phyloP scores from a whole-genome alignment of 2,113 vertebrate genomes.

The Mirza zaza region DNA sequence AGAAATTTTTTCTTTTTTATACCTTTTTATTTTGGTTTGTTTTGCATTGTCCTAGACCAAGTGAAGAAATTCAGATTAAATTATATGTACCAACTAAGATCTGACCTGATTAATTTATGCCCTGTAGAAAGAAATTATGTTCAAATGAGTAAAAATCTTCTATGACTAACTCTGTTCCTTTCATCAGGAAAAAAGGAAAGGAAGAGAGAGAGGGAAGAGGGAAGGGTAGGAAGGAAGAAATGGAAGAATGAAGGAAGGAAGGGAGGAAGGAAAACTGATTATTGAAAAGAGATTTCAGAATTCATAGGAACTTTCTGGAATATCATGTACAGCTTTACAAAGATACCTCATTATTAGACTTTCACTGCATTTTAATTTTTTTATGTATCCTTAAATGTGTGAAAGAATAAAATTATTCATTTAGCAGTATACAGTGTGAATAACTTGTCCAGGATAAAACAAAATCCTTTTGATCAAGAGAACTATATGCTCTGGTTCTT shows the following conservation, averaged over 20 bases:
- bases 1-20: not conserved
- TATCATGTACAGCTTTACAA: not conserved
- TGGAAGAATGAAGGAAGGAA: accelerated
- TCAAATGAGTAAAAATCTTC: constrained; percentile 17
- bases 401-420: constrained; percentile 6
- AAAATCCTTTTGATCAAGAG: not conserved
- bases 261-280: not conserved
- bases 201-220: not conserved
- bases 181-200: not conserved
- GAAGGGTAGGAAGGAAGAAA: no score
- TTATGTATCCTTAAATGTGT: not conserved
- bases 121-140: not conserved
- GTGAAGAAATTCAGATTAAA: constrained; percentile 20
- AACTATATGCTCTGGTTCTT: not conserved
- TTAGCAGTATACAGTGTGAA: not conserved
- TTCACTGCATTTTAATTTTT: constrained; percentile 24
- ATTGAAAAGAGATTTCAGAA: not conserved
- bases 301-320: not conserved
- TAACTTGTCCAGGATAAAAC: not conserved
- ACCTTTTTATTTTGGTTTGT: not conserved
- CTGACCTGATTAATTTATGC: constrained; percentile 11
- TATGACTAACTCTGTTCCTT: not conserved
- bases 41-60: not conserved
- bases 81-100: not conserved
- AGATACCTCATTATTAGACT: not conserved